Percentiles rank a stretch among this genome's conserved stretches.
Evolutionary conservation across 2,888 invertebrate species (phyloP).

Genomic region (Anorthoa munda): DNA sequence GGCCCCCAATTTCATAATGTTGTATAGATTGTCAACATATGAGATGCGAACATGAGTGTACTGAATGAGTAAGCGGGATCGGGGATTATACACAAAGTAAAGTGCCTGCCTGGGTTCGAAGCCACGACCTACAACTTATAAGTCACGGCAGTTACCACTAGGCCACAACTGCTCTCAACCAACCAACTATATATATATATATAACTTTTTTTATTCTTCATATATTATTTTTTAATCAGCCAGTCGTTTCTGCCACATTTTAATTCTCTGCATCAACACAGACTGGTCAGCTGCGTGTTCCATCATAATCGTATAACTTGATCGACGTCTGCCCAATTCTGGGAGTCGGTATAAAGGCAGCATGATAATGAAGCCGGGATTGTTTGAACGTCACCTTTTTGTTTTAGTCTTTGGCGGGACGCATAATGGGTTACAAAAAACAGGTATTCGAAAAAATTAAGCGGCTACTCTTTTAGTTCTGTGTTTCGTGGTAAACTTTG

Average conservation of each 20-base stretch:
- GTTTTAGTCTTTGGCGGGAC: slow-evolving; percentile 29
- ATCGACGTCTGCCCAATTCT: slow-evolving; percentile 76
- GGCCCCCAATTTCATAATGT: too few relatives aligned
- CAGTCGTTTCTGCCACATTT: slow-evolving; percentile 19
- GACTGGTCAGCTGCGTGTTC: slow-evolving; percentile 68
- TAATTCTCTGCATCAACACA: slow-evolving; percentile 53
- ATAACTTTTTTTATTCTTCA: not conserved
- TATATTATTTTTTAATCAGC: not conserved
- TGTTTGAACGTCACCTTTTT: slow-evolving; percentile 65
- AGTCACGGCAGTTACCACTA: too few relatives aligned
- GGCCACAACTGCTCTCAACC: too few relatives aligned
- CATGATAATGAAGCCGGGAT: slow-evolving; percentile 65
- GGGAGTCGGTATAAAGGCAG: slow-evolving; percentile 60
- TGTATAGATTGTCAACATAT: too few relatives aligned
- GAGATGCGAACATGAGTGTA: too few relatives aligned
- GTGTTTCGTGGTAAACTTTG: slow-evolving; percentile 10
- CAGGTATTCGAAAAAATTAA: slow-evolving; percentile 28
- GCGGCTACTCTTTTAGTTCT: slow-evolving; percentile 16
- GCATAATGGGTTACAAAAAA: slow-evolving; percentile 26
- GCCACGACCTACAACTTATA: too few relatives aligned
- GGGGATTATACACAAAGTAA: too few relatives aligned
- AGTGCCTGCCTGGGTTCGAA: too few relatives aligned
- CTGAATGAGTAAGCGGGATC: too few relatives aligned
- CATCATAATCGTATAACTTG: slow-evolving; percentile 76
- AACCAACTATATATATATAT: not conserved